Percentiles rank a stretch among this genome's conserved stretches.
phyloP scores from a whole-genome alignment of 2,113 vertebrate genomes.

The Ellobius talpinus region DNA sequence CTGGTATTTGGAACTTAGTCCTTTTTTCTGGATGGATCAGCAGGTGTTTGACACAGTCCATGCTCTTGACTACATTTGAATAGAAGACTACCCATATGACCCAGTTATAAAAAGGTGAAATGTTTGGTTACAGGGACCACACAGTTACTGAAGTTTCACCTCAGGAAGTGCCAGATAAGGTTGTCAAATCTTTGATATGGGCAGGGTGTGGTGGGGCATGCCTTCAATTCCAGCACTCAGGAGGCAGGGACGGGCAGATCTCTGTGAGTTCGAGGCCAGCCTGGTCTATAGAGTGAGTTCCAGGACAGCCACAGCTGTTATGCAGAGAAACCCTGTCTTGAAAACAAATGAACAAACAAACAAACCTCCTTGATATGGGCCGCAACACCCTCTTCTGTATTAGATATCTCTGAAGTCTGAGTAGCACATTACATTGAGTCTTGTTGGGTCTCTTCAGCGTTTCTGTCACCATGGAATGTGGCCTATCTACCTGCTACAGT shows the following conservation, averaged over 20 bases:
- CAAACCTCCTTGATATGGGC: conserved; percentile 87
- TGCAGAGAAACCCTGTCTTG: not conserved
- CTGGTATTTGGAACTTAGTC: conserved; percentile 82
- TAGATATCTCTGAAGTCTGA: conserved; percentile 96
- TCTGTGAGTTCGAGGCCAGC: not conserved
- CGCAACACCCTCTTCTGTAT: conserved; percentile 98
- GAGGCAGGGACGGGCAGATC: not conserved
- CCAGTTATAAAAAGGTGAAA: conserved; percentile 99
- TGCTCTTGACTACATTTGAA: conserved; percentile 95
- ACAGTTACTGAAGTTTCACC: conserved; percentile 97
- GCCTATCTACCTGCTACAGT: conserved; percentile 43
- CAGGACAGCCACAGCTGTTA: not conserved
- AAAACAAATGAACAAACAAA: not conserved
- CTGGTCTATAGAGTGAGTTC: too few relatives aligned
- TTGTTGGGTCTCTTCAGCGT: conserved; percentile 94
- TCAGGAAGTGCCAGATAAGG: conserved; percentile 98
- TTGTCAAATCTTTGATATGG: conserved; percentile 97
- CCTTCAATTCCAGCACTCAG: not conserved
- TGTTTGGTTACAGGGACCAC: conserved; percentile 98
- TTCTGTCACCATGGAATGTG: conserved; percentile 84
- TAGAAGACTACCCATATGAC: conserved; percentile 97
- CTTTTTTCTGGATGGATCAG: conserved; percentile 78
- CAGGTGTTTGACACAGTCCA: conserved; percentile 76
- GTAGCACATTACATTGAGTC: conserved; percentile 96
- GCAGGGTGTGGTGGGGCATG: not conserved